Evolutionary conservation across 2,888 invertebrate species (phyloP).

Genomic region (Andrena dorsata): DNA sequence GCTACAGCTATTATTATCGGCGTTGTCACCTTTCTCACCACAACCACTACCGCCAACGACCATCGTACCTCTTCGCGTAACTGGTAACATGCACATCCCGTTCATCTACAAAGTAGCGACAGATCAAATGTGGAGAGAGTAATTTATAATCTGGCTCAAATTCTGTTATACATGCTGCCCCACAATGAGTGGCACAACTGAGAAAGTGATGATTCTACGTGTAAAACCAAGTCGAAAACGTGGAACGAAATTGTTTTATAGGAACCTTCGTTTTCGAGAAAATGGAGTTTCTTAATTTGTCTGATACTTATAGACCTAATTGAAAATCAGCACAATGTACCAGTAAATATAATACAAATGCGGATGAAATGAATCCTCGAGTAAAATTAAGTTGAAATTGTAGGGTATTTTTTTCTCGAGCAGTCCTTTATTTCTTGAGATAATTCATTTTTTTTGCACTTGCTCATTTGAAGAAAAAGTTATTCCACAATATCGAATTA

Average conservation of each 20-base stretch:
- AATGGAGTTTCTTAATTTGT: not conserved
- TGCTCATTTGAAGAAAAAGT: too few relatives aligned
- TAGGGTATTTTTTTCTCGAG: too few relatives aligned
- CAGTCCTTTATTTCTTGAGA: too few relatives aligned
- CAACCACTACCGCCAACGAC: constrained; percentile 73
- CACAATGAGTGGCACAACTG: not conserved
- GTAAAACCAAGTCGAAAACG: not conserved
- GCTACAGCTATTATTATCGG: constrained; percentile 54
- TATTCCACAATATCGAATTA: too few relatives aligned
- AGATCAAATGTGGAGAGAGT: constrained; percentile 63
- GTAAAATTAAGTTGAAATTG: too few relatives aligned
- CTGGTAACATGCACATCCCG: constrained; percentile 91
- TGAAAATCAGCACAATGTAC: too few relatives aligned
- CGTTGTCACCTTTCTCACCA: constrained; percentile 56
- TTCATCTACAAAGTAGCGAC: constrained; percentile 89
- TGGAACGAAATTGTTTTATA: not conserved
- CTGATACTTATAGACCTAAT: not conserved
- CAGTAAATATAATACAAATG: too few relatives aligned
- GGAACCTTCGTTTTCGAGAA: not conserved
- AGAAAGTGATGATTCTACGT: not conserved
- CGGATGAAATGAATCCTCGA: too few relatives aligned
- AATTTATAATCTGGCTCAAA: not conserved
- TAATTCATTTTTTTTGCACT: too few relatives aligned
- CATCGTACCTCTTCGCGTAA: constrained; percentile 84
- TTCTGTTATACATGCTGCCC: constrained; percentile 3